phyloP scores from a whole-genome alignment of 2,888 invertebrate species.

The Sialis lutaria region DNA sequence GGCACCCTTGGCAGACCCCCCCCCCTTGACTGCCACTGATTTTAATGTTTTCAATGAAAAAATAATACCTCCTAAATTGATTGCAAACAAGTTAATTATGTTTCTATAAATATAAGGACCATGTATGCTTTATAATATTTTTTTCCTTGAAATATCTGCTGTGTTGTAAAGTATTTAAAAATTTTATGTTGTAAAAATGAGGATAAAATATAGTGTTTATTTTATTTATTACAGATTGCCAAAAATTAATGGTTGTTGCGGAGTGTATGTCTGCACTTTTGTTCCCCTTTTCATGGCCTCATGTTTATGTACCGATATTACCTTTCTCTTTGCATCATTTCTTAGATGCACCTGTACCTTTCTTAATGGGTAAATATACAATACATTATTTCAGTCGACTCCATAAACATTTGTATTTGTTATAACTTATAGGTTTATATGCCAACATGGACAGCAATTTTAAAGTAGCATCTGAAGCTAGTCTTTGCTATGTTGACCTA shows the following conservation, averaged over 20 bases:
- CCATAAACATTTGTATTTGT: background rate
- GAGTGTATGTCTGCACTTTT: conserved; percentile 81
- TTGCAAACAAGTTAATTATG: no score
- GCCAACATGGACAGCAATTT: conserved; percentile 39
- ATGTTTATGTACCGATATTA: conserved; percentile 96
- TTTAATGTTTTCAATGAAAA: no score
- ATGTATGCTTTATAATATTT: no score
- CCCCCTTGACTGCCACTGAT: no score
- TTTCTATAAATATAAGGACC: no score
- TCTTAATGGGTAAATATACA: conserved; percentile 70
- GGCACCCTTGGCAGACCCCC: no score
- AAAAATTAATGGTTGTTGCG: conserved; percentile 89
- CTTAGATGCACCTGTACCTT: conserved; percentile 97
- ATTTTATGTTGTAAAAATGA: background rate
- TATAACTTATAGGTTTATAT: conserved; percentile 33
- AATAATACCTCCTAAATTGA: no score
- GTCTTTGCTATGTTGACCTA: conserved; percentile 89
- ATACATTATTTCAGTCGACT: background rate
- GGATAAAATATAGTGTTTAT: background rate
- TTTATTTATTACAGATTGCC: conserved; percentile 51
- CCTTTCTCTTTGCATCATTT: conserved; percentile 91
- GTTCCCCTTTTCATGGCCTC: conserved; percentile 95
- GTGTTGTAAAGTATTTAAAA: no score
- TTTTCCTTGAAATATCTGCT: no score
- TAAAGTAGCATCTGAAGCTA: conserved; percentile 62